Conservation (phyloP, 2,888 invertebrate genomes). For the Siphonodentalium dalli region DNA sequence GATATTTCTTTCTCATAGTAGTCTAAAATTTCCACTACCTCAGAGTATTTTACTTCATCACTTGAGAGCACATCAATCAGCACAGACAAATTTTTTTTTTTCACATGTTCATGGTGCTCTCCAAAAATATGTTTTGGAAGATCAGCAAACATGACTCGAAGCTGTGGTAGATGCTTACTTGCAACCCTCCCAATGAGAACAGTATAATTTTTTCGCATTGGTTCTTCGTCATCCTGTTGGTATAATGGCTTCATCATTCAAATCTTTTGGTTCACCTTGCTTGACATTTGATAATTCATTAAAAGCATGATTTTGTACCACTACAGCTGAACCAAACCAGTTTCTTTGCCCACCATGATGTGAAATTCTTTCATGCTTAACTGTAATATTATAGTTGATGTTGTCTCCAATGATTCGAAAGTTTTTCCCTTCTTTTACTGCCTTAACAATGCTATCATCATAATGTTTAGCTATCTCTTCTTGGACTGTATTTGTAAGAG, state of each 20-base stretch:
- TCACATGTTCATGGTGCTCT: too few relatives aligned
- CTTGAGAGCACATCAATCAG: too few relatives aligned
- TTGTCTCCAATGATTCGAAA: conserved; percentile 6
- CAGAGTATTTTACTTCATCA: conserved; percentile 6
- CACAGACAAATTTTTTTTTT: too few relatives aligned
- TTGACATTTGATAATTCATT: not conserved
- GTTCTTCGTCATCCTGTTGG: not conserved
- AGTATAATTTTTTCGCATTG: too few relatives aligned
- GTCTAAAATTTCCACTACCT: conserved; percentile 8
- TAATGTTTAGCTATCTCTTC: conserved; percentile 4
- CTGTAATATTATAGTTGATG: conserved; percentile 1
- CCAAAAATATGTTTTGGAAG: too few relatives aligned
- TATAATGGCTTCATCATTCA: not conserved
- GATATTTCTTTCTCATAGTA: not conserved
- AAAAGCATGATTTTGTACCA: conserved; percentile 1
- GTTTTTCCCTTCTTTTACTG: not conserved
- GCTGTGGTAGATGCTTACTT: too few relatives aligned
- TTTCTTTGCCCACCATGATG: conserved; percentile 3
- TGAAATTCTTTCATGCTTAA: not conserved
- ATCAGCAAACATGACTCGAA: too few relatives aligned
- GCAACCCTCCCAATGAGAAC: too few relatives aligned
- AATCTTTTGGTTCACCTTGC: not conserved
- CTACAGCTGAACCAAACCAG: conserved; percentile 2
- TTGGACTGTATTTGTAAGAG: not conserved
- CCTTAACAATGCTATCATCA: not conserved